phyloP scores from a whole-genome alignment of 2,888 invertebrate species.

The Mycalesis mineus region DNA sequence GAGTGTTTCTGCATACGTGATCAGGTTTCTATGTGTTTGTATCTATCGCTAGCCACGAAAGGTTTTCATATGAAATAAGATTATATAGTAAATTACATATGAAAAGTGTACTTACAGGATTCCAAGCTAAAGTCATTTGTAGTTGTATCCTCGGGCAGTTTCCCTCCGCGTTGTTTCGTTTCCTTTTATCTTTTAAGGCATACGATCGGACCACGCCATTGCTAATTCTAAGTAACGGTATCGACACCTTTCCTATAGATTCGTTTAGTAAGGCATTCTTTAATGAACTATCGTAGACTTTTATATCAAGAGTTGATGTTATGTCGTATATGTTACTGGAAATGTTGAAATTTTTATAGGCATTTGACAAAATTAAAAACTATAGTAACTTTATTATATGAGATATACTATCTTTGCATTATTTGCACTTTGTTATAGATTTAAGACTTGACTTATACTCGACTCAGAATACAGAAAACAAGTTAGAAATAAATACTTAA shows the following conservation, averaged over 20 bases:
- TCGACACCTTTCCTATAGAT: slow-evolving; percentile 54
- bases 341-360: slow-evolving; percentile 18
- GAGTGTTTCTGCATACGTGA: no score
- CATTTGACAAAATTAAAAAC: no score
- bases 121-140: slow-evolving; percentile 59
- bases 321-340: slow-evolving; percentile 65
- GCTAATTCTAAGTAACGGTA: slow-evolving; percentile 55
- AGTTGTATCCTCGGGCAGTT: slow-evolving; percentile 61
- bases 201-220: slow-evolving; percentile 59
- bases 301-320: slow-evolving; percentile 57
- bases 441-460: no score
- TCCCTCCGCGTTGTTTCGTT: slow-evolving; percentile 53
- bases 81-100: no score
- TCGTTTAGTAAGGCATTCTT: slow-evolving; percentile 43
- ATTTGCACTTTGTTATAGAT: no score
- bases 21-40: no score
- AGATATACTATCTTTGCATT: no score
- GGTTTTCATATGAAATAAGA: no score
- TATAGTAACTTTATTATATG: no score
- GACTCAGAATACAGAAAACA: no score
- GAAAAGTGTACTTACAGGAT: slow-evolving; percentile 52
- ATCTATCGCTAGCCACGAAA: no score
- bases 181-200: slow-evolving; percentile 56
- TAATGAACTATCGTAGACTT: slow-evolving; percentile 53
- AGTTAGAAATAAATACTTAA: no score